These are phyloP conservation scores for Steinernema carpocapsae DNA, from an alignment of 2,888 invertebrate species.

Conservation along the genomic window DNA sequence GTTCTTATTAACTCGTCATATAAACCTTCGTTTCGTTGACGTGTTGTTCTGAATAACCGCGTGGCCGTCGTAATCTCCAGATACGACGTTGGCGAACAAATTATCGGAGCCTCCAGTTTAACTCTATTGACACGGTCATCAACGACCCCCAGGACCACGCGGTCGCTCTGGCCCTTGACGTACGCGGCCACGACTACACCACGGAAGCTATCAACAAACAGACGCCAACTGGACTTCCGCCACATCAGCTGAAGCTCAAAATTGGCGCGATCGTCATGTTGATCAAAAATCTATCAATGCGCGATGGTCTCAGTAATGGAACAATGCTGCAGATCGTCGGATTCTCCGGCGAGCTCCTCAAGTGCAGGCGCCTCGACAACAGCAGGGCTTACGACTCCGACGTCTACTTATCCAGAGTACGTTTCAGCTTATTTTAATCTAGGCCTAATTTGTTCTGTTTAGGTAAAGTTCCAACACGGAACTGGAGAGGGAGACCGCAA, in stretches of 20 bases:
- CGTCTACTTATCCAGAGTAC: no score
- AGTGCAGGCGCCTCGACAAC: neutral
- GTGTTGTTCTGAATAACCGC: no score
- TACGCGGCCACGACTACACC: neutral
- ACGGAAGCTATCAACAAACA: neutral
- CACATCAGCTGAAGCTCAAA: slow-evolving; percentile 19
- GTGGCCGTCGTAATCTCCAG: no score
- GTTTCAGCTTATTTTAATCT: no score
- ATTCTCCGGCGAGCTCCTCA: neutral
- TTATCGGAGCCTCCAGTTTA: no score
- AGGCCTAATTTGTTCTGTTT: neutral
- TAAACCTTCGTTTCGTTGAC: no score
- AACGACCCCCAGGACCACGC: neutral
- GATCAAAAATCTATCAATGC: neutral
- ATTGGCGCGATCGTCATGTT: slow-evolving; percentile 29
- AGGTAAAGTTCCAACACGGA: neutral
- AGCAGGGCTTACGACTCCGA: no score
- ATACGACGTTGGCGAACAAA: no score
- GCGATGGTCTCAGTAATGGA: slow-evolving; percentile 33
- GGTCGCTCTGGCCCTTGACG: neutral
- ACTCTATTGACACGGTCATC: neutral
- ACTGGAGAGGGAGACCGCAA: slow-evolving; percentile 17
- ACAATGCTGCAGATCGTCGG: slow-evolving; percentile 40
- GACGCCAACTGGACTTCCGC: neutral
- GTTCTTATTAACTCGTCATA: no score